Conservation (phyloP, 23 tunicate genomes). For the Trididemnum nubilum region DNA sequence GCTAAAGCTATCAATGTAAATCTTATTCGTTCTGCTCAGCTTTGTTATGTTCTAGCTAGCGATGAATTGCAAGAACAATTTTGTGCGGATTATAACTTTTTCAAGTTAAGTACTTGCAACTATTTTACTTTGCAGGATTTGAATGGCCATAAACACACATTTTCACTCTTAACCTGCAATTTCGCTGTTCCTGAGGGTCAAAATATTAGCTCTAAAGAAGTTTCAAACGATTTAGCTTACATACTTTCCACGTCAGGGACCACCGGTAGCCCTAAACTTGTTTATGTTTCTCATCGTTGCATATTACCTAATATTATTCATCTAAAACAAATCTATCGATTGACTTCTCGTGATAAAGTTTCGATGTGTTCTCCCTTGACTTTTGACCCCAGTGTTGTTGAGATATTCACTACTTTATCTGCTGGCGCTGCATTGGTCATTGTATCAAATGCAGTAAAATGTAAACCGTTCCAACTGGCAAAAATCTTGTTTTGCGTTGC, state of each 20-base stretch:
- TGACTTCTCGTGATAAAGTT: constrained; percentile 43
- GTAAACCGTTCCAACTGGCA: neutral
- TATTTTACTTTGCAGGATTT: neutral
- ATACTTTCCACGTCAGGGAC: constrained; percentile 75
- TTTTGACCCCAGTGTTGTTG: constrained; percentile 86
- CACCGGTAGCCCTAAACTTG: constrained; percentile 70
- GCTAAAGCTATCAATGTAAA: neutral
- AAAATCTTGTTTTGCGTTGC: constrained; percentile 45
- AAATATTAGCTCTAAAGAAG: neutral
- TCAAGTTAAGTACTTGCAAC: too few relatives aligned
- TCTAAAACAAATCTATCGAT: constrained; percentile 28
- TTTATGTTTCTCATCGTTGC: constrained; percentile 62
- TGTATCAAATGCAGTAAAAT: constrained; percentile 29
- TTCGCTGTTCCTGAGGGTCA: neutral
- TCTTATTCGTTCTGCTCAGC: neutral
- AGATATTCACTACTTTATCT: constrained; percentile 62
- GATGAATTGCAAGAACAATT: neutral
- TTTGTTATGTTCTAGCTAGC: constrained; percentile 21
- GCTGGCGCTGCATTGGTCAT: constrained; percentile 63
- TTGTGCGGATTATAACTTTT: neutral
- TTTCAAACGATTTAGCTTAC: constrained; percentile 40
- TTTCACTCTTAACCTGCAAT: neutral
- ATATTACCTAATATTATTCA: constrained; percentile 79
- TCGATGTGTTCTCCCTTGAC: constrained; percentile 77
- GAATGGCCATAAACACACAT: neutral